Conservation (phyloP, 2,797 vertebrate genomes). For the Oryzias sinensis region DNA sequence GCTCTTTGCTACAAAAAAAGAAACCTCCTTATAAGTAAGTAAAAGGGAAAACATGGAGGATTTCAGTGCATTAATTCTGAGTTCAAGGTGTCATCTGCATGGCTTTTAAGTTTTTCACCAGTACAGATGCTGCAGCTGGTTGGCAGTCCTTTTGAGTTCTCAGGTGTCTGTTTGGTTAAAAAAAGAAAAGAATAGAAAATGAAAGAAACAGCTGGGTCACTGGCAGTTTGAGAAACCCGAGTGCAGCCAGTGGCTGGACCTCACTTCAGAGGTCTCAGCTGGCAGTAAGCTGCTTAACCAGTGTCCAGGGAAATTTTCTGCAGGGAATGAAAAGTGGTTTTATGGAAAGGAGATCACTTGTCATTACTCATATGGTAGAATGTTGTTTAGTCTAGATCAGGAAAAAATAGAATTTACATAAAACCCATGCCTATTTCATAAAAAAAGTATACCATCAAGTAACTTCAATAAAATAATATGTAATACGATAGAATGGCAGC, state of each 20-base stretch:
- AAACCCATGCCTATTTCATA: too few species aligned
- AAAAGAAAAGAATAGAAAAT: too few species aligned
- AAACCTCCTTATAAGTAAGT: too few species aligned
- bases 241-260: constrained; percentile 39
- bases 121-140: constrained; percentile 37
- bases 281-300: constrained; percentile 38
- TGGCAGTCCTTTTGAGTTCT: constrained; percentile 49
- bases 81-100: not conserved
- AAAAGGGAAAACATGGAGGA: too few species aligned
- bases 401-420: too few species aligned
- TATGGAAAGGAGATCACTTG: constrained; percentile 31
- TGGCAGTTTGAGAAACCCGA: constrained; percentile 41
- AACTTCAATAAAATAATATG: too few species aligned
- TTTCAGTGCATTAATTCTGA: too few species aligned
- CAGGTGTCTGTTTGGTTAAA: constrained; percentile 44
- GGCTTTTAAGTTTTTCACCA: constrained; percentile 21
- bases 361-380: not conserved
- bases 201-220: constrained; percentile 49
- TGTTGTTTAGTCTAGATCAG: not conserved
- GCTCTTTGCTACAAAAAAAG: too few species aligned
- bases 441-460: too few species aligned
- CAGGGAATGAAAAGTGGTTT: constrained; percentile 37
- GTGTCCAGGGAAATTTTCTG: constrained; percentile 30
- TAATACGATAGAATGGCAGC: too few species aligned
- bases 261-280: constrained; percentile 57